Conservation (phyloP, 1,140 invertebrate genomes). For the Olivierus martensii region DNA sequence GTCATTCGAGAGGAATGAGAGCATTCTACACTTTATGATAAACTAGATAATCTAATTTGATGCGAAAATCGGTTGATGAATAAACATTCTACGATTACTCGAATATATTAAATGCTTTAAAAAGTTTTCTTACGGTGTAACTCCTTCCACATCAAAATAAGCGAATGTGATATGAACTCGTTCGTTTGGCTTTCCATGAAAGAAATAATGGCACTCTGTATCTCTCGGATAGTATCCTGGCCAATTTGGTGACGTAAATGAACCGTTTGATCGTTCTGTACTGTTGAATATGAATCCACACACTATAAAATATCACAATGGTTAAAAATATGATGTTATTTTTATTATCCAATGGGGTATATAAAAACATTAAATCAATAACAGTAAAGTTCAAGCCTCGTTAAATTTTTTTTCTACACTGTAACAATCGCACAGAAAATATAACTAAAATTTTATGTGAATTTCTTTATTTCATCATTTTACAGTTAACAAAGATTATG, state of each 20-base stretch:
- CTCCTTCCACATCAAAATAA: constrained; percentile 83
- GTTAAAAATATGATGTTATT: neutral
- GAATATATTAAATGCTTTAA: constrained; percentile 15
- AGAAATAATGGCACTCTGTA: constrained; percentile 88
- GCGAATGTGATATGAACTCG: constrained; percentile 72
- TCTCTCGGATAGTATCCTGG: constrained; percentile 81
- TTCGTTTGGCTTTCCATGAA: constrained; percentile 64
- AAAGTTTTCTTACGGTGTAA: constrained; percentile 43
- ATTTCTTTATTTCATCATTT: no score
- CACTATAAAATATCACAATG: constrained; percentile 20
- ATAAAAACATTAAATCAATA: no score
- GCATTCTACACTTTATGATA: no score
- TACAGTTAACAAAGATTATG: no score
- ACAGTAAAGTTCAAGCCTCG: no score
- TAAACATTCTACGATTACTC: no score
- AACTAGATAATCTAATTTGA: no score
- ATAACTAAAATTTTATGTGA: no score
- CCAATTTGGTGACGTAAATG: constrained; percentile 81
- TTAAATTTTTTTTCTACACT: no score
- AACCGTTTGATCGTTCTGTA: constrained; percentile 54
- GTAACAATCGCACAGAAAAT: no score
- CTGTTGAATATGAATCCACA: constrained; percentile 44
- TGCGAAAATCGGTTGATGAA: no score
- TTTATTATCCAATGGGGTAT: neutral
- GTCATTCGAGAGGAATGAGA: no score